phyloP scores from a whole-genome alignment of 2,113 vertebrate species.

The Vidua macroura region DNA sequence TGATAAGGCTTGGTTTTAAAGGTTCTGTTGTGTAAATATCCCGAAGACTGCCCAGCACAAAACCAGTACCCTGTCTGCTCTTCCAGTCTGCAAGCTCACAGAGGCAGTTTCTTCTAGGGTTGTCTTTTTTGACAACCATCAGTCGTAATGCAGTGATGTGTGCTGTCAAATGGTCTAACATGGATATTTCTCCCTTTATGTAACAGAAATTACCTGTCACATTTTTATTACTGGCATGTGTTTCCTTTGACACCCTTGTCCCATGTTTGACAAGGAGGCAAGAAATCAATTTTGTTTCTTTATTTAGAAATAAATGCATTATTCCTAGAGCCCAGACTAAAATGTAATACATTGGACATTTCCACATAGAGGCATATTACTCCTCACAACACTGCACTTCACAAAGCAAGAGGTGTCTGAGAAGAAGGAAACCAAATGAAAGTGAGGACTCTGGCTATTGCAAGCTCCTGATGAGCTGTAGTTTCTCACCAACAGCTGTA shows the following conservation, averaged over 20 bases:
- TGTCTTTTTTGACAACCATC: background rate
- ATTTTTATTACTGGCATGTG: background rate
- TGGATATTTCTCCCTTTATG: background rate
- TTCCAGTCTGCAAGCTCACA: background rate
- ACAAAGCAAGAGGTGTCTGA: background rate
- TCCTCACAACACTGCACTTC: background rate
- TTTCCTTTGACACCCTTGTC: background rate
- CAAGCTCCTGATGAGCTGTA: background rate
- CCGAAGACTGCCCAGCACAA: background rate
- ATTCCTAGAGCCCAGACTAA: background rate
- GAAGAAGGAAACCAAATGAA: background rate
- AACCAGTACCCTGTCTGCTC: background rate
- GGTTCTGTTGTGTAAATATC: background rate
- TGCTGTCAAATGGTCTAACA: background rate
- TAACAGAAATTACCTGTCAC: background rate
- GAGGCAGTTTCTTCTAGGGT: background rate
- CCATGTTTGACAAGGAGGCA: background rate
- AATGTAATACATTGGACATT: background rate
- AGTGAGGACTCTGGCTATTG: background rate
- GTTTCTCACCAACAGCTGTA: background rate
- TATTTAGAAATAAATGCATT: background rate
- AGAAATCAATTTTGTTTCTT: background rate
- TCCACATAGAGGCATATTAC: background rate
- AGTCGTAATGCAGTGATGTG: background rate
- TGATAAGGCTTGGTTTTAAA: fast-evolving